A percentile compares a stretch with the other conserved stretches of the same genome.
Conservation (phyloP, 1,140 invertebrate species). For the Caerostris extrusa region DNA sequence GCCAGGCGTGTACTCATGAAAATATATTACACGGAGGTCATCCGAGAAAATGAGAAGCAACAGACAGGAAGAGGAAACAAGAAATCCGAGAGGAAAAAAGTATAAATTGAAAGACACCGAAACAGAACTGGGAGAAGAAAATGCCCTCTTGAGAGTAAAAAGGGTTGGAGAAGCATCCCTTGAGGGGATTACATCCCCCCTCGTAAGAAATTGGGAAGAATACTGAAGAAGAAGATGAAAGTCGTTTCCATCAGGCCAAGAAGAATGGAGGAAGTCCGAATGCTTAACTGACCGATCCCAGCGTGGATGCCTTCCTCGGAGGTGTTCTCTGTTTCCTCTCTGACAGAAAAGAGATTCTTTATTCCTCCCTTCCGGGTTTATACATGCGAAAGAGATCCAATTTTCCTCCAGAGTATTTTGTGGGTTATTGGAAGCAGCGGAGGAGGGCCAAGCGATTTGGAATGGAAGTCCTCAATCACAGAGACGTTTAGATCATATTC, state of each 20-base stretch:
- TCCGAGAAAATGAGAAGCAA: slow-evolving; percentile 46
- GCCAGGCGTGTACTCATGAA: neutral
- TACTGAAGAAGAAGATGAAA: slow-evolving; percentile 42
- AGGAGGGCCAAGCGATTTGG: neutral
- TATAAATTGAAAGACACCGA: neutral
- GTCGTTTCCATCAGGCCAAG: slow-evolving; percentile 44
- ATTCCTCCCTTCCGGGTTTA: slow-evolving; percentile 49
- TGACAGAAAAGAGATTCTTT: slow-evolving; percentile 43
- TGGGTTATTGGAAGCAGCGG: neutral
- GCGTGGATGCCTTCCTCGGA: neutral
- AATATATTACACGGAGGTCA: neutral
- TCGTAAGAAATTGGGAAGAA: slow-evolving; percentile 54
- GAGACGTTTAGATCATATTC: slow-evolving; percentile 42
- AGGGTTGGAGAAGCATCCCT: neutral
- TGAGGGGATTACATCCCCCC: neutral
- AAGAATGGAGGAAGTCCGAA: slow-evolving; percentile 52
- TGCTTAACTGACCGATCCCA: slow-evolving; percentile 59
- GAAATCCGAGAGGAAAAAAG: neutral
- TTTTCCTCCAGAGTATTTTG: slow-evolving; percentile 59
- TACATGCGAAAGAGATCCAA: slow-evolving; percentile 60
- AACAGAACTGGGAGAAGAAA: slow-evolving; percentile 31
- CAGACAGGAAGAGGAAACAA: slow-evolving; percentile 2
- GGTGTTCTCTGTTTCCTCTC: slow-evolving; percentile 60
- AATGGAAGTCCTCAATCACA: slow-evolving; percentile 41
- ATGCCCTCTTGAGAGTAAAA: neutral